Evolutionary conservation across 2,113 vertebrate genomes (phyloP).

Genomic region (Panthera tigris): DNA sequence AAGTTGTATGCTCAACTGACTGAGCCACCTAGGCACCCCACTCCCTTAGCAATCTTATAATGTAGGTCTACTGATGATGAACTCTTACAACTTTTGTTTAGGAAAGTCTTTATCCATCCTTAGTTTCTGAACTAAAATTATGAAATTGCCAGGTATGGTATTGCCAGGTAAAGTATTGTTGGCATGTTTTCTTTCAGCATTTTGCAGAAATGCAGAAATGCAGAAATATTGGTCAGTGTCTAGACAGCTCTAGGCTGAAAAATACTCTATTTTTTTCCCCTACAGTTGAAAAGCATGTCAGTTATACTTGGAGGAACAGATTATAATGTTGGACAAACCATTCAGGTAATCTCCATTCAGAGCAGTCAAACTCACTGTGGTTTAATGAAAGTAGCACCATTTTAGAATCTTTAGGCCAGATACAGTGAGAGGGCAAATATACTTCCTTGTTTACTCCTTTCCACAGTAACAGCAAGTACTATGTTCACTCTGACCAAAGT

Average conservation of each 20-base stretch:
- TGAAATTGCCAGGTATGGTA: not conserved
- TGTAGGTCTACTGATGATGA: not conserved
- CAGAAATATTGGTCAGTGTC: not conserved
- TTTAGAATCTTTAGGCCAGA: not conserved
- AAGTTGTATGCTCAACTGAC: too few relatives aligned
- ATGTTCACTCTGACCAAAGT: not conserved
- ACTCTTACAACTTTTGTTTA: not conserved
- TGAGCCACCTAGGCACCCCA: too few relatives aligned
- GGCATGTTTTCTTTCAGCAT: not conserved
- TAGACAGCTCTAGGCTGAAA: not conserved
- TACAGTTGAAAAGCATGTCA: not conserved
- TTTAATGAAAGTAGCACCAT: not conserved
- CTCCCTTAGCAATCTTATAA: not conserved
- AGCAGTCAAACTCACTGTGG: not conserved
- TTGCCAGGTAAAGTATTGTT: not conserved
- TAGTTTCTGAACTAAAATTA: not conserved
- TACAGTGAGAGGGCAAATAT: too few relatives aligned
- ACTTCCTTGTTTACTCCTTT: too few relatives aligned
- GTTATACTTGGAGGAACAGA: not conserved
- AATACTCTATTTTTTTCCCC: not conserved
- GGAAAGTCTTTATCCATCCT: not conserved
- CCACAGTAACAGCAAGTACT: accelerated
- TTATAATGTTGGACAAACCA: not conserved
- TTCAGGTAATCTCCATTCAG: not conserved
- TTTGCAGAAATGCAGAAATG: not conserved